Percentiles rank a stretch among this genome's conserved stretches.
These are phyloP conservation scores for Oscarella lobularis DNA, from an alignment of 37 sponge, comb jelly and placozoan genomes.

Conservation along the genomic window DNA sequence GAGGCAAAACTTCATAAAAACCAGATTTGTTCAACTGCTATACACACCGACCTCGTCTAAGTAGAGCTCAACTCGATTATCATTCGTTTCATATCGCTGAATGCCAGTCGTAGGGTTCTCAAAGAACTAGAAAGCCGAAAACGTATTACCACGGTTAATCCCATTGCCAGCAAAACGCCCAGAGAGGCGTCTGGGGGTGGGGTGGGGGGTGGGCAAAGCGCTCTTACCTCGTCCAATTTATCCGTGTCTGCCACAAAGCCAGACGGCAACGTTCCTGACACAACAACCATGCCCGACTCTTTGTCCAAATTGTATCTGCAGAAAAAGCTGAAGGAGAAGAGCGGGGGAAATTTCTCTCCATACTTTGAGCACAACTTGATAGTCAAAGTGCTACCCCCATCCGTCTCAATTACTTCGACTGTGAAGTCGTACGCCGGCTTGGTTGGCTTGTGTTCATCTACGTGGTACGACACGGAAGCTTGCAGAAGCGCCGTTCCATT, in stretches of 20 bases:
- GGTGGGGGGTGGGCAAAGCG: no score
- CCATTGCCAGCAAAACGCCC: no score
- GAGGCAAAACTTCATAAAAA: no score
- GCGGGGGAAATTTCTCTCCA: no score
- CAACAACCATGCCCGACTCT: background rate
- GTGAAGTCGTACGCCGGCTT: background rate
- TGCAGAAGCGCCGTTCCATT: background rate
- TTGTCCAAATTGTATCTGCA: background rate
- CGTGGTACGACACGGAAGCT: background rate
- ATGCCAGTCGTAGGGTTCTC: no score
- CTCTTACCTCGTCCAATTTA: background rate
- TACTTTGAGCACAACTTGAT: background rate
- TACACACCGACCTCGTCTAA: constrained; percentile 2
- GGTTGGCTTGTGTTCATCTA: background rate
- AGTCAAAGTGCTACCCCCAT: background rate
- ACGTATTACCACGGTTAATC: no score
- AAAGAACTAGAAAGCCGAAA: no score
- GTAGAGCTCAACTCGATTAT: constrained; percentile 6
- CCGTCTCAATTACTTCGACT: background rate
- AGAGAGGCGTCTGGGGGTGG: no score
- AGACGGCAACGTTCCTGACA: background rate
- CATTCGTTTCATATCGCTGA: background rate
- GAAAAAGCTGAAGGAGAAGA: no score
- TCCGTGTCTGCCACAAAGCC: background rate
- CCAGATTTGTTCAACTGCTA: no score